Percentiles rank a stretch among this genome's conserved stretches.
These are phyloP conservation scores for Palloptera scutellata DNA, from an alignment of 2,888 invertebrate genomes.

Conservation along the genomic window DNA sequence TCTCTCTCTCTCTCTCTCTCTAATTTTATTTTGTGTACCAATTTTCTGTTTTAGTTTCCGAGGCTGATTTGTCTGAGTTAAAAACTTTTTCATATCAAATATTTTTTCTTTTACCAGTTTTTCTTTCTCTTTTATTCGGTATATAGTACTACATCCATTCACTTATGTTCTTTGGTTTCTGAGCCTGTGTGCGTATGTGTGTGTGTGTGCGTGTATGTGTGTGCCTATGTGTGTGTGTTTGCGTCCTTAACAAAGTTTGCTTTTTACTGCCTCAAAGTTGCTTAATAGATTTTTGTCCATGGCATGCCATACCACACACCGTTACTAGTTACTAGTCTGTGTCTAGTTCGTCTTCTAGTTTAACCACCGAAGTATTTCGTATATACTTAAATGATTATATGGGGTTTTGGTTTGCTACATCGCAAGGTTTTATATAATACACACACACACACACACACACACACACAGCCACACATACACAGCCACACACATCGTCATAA, in stretches of 20 bases:
- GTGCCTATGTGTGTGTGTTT: background rate
- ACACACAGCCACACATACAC: background rate
- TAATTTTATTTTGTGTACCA: background rate
- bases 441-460: background rate
- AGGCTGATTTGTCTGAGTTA: background rate
- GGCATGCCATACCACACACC: too few species aligned
- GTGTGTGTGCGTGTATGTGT: slow-evolving; percentile 13
- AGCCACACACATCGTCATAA: slow-evolving; percentile 9
- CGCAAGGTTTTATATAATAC: background rate
- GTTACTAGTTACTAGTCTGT: too few species aligned
- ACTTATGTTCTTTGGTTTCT: background rate
- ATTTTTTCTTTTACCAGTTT: background rate
- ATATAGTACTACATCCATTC: too few species aligned
- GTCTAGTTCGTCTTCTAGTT: too few species aligned
- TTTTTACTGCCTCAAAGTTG: too few species aligned
- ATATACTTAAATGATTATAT: background rate
- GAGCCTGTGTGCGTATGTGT: background rate
- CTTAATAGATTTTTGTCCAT: too few species aligned
- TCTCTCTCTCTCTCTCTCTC: background rate
- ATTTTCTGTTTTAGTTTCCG: background rate
- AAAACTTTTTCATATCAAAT: background rate
- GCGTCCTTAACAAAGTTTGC: background rate
- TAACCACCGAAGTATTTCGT: background rate
- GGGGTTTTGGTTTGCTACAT: too few species aligned
- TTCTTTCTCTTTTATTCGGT: too few species aligned